Evolutionary conservation across 2,113 vertebrate genomes (phyloP).

Genomic region (Daboia siamensis): DNA sequence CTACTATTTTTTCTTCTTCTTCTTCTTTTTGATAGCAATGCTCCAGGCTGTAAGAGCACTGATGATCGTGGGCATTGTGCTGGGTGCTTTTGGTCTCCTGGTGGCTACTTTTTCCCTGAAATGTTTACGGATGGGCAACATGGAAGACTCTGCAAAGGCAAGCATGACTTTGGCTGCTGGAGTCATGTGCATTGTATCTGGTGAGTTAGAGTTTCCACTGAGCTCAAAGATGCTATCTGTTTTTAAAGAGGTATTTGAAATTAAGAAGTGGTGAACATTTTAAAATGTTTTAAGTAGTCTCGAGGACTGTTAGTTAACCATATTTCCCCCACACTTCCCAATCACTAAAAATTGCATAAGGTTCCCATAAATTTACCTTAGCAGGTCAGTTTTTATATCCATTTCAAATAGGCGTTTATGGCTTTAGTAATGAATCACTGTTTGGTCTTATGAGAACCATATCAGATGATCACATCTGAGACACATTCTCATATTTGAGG

Average conservation of each 20-base stretch:
- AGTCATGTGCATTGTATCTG: conserved; percentile 82
- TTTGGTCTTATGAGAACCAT: not conserved
- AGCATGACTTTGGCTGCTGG: conserved; percentile 87
- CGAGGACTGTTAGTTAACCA: not conserved
- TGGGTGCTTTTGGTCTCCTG: conserved; percentile 76
- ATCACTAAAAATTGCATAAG: not conserved
- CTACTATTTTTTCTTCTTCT: not conserved
- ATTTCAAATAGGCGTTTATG: not conserved
- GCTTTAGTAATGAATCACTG: not conserved
- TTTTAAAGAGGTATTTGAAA: fast-evolving
- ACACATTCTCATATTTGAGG: not conserved
- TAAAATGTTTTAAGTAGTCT: not conserved
- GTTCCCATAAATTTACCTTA: not conserved
- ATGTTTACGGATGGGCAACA: conserved; percentile 84
- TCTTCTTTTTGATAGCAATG: conserved; percentile 70
- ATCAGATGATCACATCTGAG: not conserved
- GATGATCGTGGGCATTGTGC: conserved; percentile 85
- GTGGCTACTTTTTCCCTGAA: conserved; percentile 85
- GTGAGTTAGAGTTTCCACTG: conserved; percentile 54
- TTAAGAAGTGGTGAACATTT: not conserved
- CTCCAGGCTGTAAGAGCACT: conserved; percentile 86
- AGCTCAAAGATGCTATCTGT: fast-evolving
- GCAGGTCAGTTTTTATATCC: not conserved
- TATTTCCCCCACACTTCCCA: fast-evolving
- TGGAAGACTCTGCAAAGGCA: conserved; percentile 86